These are phyloP conservation scores for Mobula birostris DNA, from an alignment of 2,113 vertebrate genomes.

Conservation along the genomic window DNA sequence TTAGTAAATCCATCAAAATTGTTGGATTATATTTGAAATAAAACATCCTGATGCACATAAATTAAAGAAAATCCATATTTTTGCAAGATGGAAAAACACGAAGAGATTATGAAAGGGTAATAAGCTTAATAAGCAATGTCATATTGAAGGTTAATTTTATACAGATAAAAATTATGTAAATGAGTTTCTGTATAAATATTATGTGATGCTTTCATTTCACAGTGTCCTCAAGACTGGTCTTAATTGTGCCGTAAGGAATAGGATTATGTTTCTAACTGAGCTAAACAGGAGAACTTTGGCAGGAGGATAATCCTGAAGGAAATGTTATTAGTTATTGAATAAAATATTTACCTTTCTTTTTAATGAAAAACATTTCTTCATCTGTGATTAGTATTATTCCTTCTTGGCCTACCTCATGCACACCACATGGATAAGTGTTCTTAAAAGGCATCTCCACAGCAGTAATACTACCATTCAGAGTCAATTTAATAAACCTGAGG, in stretches of 20 bases:
- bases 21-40: not conserved
- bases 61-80: slow-evolving; percentile 27
- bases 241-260: not conserved
- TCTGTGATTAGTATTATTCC: not conserved
- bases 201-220: not conserved
- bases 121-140: slow-evolving; percentile 5
- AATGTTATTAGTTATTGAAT: not conserved
- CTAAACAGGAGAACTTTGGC: not conserved
- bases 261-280: not conserved
- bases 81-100: not conserved
- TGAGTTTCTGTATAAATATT: slow-evolving; percentile 12
- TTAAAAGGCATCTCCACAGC: not conserved
- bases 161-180: not conserved
- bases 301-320: not conserved
- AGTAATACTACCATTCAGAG: not conserved
- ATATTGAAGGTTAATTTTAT: slow-evolving; percentile 24
- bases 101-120: not conserved
- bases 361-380: not conserved
- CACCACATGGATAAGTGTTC: not conserved
- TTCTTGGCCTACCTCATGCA: too few relatives aligned
- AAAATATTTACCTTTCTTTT: not conserved
- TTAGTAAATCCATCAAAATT: slow-evolving; percentile 4
- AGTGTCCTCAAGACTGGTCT: not conserved
- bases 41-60: slow-evolving; percentile 1
- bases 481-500: not conserved